Evolutionary conservation across 2,113 vertebrate species (phyloP).

Genomic region (Phalacrocorax pelagicus): DNA sequence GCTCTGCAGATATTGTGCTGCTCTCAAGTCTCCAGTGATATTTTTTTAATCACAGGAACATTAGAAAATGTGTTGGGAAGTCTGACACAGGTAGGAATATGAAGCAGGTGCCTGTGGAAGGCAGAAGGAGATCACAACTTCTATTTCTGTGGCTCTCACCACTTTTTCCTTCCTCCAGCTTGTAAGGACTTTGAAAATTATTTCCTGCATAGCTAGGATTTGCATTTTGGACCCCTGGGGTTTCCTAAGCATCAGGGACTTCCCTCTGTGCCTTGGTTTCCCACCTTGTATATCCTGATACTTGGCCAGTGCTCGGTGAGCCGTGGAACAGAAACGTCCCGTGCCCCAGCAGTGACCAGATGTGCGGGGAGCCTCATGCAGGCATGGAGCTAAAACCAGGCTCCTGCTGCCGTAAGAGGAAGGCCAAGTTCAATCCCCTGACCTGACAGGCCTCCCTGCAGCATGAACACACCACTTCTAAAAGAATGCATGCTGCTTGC

Average conservation of each 20-base stretch:
- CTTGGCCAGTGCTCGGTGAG: too few relatives aligned
- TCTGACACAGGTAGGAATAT: background rate
- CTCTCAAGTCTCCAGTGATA: background rate
- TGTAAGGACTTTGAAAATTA: background rate
- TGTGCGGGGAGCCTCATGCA: accelerated
- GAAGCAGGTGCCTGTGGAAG: background rate
- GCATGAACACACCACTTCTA: too few relatives aligned
- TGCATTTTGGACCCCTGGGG: accelerated
- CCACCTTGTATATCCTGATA: background rate
- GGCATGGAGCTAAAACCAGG: background rate
- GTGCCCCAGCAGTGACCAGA: background rate
- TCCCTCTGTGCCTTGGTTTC: background rate
- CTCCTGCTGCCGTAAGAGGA: background rate
- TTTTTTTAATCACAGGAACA: background rate
- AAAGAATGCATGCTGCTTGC: too few relatives aligned
- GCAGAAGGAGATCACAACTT: background rate
- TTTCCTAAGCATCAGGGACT: background rate
- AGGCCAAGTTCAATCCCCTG: background rate
- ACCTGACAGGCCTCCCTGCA: background rate
- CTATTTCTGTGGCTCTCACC: background rate
- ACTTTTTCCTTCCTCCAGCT: background rate
- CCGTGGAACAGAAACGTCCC: background rate
- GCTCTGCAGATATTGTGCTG: background rate
- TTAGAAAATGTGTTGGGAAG: background rate
- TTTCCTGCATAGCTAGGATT: background rate